Conservation (phyloP, 2,797 vertebrate genomes). For the Diplodus sargus region DNA sequence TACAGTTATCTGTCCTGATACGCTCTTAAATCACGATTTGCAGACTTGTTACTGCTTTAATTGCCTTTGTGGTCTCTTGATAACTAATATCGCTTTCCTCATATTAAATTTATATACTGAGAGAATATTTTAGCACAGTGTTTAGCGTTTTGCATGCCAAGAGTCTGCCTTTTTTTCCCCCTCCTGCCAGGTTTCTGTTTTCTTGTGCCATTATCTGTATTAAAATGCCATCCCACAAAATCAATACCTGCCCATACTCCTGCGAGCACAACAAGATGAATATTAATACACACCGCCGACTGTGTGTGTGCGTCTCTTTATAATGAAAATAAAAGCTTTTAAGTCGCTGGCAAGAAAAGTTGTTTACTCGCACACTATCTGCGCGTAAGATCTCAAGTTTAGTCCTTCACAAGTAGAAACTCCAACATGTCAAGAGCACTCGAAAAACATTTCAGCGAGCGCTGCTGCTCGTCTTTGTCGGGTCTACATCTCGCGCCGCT, state of each 20-base stretch:
- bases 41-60: not conserved
- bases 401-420: constrained; percentile 13
- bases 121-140: not conserved
- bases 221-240: constrained; percentile 15
- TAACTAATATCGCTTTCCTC: not conserved
- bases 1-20: not conserved
- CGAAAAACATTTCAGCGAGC: constrained; percentile 7
- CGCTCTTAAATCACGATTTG: not conserved
- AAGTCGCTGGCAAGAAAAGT: constrained; percentile 7
- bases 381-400: not conserved
- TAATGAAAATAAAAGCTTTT: constrained; percentile 11
- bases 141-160: not conserved
- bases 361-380: constrained; percentile 8
- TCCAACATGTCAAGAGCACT: constrained; percentile 28
- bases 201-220: constrained; percentile 10
- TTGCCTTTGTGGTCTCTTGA: not conserved
- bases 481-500: constrained; percentile 12
- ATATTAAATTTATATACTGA: not conserved
- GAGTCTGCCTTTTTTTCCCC: not conserved
- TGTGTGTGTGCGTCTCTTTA: constrained; percentile 12
- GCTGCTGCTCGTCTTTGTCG: constrained; percentile 10
- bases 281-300: constrained; percentile 7
- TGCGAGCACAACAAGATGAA: constrained; percentile 25
- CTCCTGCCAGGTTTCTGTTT: constrained; percentile 1
- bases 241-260: not conserved